These are phyloP conservation scores for Manis javanica DNA, from an alignment of 2,797 vertebrate genomes.

Conservation along the genomic window DNA sequence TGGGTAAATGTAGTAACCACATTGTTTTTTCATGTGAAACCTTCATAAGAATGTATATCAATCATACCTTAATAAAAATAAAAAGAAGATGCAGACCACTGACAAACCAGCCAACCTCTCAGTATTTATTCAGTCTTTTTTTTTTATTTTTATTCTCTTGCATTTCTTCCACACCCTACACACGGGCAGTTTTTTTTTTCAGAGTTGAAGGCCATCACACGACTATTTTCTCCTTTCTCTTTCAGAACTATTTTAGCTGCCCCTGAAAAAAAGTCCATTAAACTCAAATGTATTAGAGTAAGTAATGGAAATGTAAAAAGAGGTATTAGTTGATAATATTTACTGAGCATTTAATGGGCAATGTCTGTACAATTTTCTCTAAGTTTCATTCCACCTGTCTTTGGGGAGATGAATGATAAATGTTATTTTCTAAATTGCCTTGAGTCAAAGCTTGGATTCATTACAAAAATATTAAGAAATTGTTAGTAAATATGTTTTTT, in stretches of 20 bases:
- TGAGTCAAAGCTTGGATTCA: conserved; percentile 26
- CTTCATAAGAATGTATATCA: too few relatives aligned
- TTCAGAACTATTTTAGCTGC: not conserved
- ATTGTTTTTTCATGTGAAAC: too few relatives aligned
- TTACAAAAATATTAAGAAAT: not conserved
- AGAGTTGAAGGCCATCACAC: not conserved
- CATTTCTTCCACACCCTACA: not conserved
- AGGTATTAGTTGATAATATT: not conserved
- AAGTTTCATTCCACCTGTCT: not conserved
- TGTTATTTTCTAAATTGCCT: conserved; percentile 11
- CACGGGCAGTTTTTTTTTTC: not conserved
- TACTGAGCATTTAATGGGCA: not conserved
- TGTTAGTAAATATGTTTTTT: not conserved
- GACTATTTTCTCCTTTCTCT: not conserved
- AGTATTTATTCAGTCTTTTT: not conserved
- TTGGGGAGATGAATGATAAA: conserved; percentile 12
- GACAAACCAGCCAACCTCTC: not conserved
- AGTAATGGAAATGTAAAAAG: not conserved
- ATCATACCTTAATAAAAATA: too few relatives aligned
- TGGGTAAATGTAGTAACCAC: too few relatives aligned
- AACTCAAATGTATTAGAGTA: not conserved
- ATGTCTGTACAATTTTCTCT: not conserved
- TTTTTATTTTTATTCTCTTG: not conserved
- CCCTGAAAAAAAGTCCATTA: not conserved
- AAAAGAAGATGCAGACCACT: not conserved